A percentile compares a stretch with the other conserved stretches of the same genome.
phyloP scores from a whole-genome alignment of 1,140 invertebrate genomes.

The Neodiprion lecontei region DNA sequence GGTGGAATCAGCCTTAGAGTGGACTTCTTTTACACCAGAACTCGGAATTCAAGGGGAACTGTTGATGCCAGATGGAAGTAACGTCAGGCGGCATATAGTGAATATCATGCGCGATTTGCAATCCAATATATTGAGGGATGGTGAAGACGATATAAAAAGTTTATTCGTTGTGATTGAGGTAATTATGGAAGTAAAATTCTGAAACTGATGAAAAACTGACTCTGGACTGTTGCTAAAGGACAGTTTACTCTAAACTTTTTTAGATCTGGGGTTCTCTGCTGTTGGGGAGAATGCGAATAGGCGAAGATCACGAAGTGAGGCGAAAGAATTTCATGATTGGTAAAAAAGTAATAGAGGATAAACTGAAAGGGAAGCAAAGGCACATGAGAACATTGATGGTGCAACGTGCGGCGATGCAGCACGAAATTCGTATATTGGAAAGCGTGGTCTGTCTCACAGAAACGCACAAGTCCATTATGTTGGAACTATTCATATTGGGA shows the following conservation, averaged over 20 bases:
- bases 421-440: conserved; percentile 66
- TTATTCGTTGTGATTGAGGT: conserved; percentile 68
- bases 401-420: conserved; percentile 71
- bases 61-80: conserved; percentile 69
- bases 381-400: conserved; percentile 72
- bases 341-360: conserved; percentile 70
- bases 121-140: conserved; percentile 65
- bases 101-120: conserved; percentile 65
- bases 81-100: conserved; percentile 66
- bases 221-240: background rate
- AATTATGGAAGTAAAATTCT: conserved; percentile 23
- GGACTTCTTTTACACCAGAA: conserved; percentile 52
- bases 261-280: conserved; percentile 70
- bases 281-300: conserved; percentile 62
- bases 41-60: conserved; percentile 55
- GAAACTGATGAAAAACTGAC: background rate
- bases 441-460: conserved; percentile 59
- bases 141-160: conserved; percentile 80
- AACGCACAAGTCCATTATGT: conserved; percentile 68
- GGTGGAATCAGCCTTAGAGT: conserved; percentile 50
- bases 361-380: conserved; percentile 66
- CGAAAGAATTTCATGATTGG: conserved; percentile 68
- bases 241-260: conserved; percentile 34
- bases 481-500: conserved; percentile 70
- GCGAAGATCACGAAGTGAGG: conserved; percentile 62